Base-by-base conservation (phyloP, 2,888 invertebrate genomes). In the Acheta domesticus region DNA sequence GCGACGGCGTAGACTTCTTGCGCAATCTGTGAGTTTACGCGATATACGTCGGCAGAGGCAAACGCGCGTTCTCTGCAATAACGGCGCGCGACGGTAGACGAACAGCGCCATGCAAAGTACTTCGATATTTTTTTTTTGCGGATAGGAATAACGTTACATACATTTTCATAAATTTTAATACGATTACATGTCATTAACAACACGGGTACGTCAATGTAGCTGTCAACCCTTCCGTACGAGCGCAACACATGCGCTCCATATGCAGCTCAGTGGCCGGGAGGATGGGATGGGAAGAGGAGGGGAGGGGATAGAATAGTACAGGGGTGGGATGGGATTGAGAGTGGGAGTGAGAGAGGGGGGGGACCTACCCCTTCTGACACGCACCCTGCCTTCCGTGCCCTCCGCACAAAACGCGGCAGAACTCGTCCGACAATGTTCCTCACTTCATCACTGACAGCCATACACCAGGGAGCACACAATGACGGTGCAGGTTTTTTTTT, bases 91-190 rank as follows among this genome's bases (percentile, higher is more conserved):
- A 36, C 36, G 36, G 36, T 36, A 36, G 36, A 36, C 36, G 36
- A 36, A 36, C 36, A 36, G 36, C 36, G 8, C 36, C 36, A 36
- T 36, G 36, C 8, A 8, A 36, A 36, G 36, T 36, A 36, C 8
- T 62, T 62, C 62, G 14, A 62, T 62, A 62, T 62, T 62, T 62
- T 62, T 62, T 62, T 62, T 62, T 62, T 19, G 16, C 62, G n/a
- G 14, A 62, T 62, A 3, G 62, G 62, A 62, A 62, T 62, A 62
- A 62, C 62, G n/a, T 62, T n/a, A 62, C 62, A 62, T 62, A 62
- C 62, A 62, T 62, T 62, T 62, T 62, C 62, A 62, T 62, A 62
- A 62, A 62, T 62, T 62, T 62, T 62, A 62, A 62, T 62, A 62
- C n/a, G 62, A 62, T 62, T 62, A 62, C 62, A 62, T 62, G 62